phyloP scores from a whole-genome alignment of 2,888 invertebrate species.

The Eubasilissa splendida region DNA sequence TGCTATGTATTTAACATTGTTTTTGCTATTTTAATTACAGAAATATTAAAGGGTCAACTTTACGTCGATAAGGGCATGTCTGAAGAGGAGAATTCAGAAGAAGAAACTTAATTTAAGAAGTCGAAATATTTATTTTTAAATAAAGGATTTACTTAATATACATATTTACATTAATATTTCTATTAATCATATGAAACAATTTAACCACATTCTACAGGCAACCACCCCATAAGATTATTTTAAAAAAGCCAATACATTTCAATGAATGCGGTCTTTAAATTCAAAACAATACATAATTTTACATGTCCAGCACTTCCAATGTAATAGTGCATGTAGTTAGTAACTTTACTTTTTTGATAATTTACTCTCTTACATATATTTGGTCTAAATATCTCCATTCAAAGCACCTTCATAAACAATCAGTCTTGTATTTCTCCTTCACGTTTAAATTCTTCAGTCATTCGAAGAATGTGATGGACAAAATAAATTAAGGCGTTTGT shows the following conservation, averaged over 20 bases:
- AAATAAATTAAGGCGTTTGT: too few relatives aligned
- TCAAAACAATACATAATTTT: too few relatives aligned
- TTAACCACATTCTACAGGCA: neutral
- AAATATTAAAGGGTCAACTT: constrained; percentile 32
- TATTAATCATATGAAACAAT: neutral
- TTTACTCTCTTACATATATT: too few relatives aligned
- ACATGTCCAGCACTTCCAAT: too few relatives aligned
- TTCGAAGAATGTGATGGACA: too few relatives aligned
- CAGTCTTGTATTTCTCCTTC: constrained; percentile 6
- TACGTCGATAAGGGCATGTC: constrained; percentile 60
- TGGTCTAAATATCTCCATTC: neutral
- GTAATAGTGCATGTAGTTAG: too few relatives aligned
- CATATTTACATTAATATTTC: constrained; percentile 55
- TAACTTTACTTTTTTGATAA: too few relatives aligned
- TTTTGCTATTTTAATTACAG: constrained; percentile 20
- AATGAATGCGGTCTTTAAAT: too few relatives aligned
- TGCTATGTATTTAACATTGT: too few relatives aligned
- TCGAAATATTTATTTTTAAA: constrained; percentile 44
- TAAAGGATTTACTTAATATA: constrained; percentile 46
- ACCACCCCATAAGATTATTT: too few relatives aligned
- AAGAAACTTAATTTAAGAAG: constrained; percentile 53
- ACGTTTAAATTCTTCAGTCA: neutral
- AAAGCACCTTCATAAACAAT: neutral
- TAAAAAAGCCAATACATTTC: too few relatives aligned
- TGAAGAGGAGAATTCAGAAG: constrained; percentile 61